A percentile compares a stretch with the other conserved stretches of the same genome.
phyloP scores from a whole-genome alignment of 2,888 invertebrate genomes.

The Leucophenga maculata region DNA sequence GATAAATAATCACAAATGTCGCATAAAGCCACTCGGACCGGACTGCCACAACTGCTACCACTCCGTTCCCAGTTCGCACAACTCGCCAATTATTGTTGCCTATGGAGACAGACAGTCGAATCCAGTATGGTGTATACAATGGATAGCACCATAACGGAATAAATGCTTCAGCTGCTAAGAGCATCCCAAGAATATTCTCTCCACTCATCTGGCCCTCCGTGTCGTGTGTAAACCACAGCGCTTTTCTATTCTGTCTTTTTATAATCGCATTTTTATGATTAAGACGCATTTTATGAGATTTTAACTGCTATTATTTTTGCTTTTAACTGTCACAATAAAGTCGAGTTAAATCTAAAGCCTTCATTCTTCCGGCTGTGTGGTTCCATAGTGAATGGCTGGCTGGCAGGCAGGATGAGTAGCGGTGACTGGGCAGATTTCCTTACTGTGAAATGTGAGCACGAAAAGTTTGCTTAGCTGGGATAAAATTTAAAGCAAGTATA shows the following conservation, averaged over 20 bases:
- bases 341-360: slow-evolving; percentile 53
- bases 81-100: too few species aligned
- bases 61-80: not conserved
- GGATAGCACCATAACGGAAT: slow-evolving; percentile 47
- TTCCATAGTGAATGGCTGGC: not conserved
- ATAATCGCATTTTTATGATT: slow-evolving; percentile 68
- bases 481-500: slow-evolving; percentile 1
- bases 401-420: slow-evolving; percentile 23
- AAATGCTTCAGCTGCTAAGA: slow-evolving; percentile 29
- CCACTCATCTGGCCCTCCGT: too few species aligned
- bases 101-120: too few species aligned
- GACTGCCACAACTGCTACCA: slow-evolving; percentile 9
- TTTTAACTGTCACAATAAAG: slow-evolving; percentile 66
- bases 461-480: not conserved
- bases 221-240: too few species aligned
- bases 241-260: slow-evolving; percentile 47
- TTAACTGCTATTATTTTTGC: slow-evolving; percentile 66
- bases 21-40: slow-evolving; percentile 34
- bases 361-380: slow-evolving; percentile 12
- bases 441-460: not conserved
- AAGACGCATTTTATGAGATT: slow-evolving; percentile 66
- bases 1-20: slow-evolving; percentile 60
- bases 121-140: slow-evolving; percentile 27
- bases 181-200: slow-evolving; percentile 42
- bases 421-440: slow-evolving; percentile 49